Percentiles rank a stretch among this genome's conserved stretches.
phyloP scores from a whole-genome alignment of 2,797 vertebrate species.

The Eupleurogrammus muticus region DNA sequence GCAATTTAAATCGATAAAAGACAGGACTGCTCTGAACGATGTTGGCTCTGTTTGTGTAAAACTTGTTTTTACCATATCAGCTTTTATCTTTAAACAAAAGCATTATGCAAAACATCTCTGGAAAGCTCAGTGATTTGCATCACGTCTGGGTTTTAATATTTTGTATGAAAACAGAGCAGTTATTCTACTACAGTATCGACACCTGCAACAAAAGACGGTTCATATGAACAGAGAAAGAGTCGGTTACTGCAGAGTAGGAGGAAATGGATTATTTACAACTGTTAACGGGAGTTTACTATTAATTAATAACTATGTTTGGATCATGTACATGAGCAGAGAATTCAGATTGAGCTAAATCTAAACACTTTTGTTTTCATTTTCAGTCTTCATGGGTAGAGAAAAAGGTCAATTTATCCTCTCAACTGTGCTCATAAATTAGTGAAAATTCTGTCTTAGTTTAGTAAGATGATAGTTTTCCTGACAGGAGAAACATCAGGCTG shows the following conservation, averaged over 20 bases:
- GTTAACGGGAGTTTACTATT: neutral
- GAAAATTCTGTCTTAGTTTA: too few relatives aligned
- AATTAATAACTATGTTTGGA: constrained; percentile 12
- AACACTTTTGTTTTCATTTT: too few relatives aligned
- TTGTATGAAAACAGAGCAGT: neutral
- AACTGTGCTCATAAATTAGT: too few relatives aligned
- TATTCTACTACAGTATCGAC: constrained; percentile 17
- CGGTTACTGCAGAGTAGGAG: neutral
- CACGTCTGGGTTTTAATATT: neutral
- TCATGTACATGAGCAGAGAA: neutral
- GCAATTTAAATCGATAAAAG: neutral
- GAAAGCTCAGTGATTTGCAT: constrained; percentile 20
- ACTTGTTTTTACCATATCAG: constrained; percentile 16
- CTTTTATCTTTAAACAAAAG: neutral
- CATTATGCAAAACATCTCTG: constrained; percentile 33
- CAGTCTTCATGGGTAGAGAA: too few relatives aligned
- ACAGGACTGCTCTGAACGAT: neutral
- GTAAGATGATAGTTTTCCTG: too few relatives aligned
- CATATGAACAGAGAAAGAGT: neutral
- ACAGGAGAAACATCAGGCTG: too few relatives aligned
- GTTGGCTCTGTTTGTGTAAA: neutral
- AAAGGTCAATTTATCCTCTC: too few relatives aligned
- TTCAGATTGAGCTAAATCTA: neutral
- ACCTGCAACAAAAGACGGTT: constrained; percentile 15
- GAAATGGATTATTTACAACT: constrained; percentile 34